phyloP scores from a whole-genome alignment of 2,113 vertebrate genomes.

The Dipodomys ordii region DNA sequence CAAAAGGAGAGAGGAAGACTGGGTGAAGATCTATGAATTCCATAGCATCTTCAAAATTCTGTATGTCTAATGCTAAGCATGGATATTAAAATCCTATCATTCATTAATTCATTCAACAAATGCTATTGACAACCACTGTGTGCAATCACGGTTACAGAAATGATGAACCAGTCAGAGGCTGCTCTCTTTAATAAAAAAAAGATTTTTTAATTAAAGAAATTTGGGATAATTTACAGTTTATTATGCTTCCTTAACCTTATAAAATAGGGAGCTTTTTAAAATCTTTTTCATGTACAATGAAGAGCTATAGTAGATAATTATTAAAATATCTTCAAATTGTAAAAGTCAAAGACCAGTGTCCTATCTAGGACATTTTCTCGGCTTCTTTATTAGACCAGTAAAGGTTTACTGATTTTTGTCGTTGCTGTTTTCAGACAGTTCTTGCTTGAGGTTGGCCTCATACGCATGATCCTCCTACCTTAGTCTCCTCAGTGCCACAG shows the following conservation, averaged over 20 bases:
- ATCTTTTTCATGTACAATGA: background rate
- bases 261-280: background rate
- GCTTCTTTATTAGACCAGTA: background rate
- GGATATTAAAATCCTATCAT: background rate
- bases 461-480: too few relatives aligned
- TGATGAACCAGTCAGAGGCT: background rate
- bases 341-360: background rate
- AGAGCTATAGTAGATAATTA: background rate
- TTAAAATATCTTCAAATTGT: slow-evolving; percentile 37
- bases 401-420: background rate
- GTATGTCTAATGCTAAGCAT: background rate
- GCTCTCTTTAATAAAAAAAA: background rate
- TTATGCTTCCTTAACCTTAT: background rate
- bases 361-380: background rate
- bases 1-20: background rate
- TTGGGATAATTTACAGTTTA: background rate
- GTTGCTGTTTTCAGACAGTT: background rate
- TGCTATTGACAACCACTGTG: background rate
- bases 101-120: background rate
- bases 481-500: too few relatives aligned
- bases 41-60: background rate
- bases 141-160: background rate
- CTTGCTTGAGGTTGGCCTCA: too few relatives aligned
- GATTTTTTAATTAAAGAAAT: background rate
- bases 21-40: background rate